phyloP scores from a whole-genome alignment of 2,113 vertebrate species.

The Psophia crepitans region DNA sequence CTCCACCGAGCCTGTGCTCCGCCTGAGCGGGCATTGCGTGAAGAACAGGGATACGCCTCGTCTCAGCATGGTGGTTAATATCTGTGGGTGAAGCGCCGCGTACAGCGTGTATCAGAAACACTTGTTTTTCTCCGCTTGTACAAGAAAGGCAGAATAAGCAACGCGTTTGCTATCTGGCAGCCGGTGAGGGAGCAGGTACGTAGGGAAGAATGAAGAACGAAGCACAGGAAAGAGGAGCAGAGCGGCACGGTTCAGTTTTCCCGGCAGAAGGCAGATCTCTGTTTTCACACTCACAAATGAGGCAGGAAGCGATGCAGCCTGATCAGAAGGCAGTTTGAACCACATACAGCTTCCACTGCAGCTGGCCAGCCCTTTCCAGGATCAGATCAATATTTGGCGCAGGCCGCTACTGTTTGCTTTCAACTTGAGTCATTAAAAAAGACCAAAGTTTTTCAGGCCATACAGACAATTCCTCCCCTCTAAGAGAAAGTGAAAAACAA shows the following conservation, averaged over 20 bases:
- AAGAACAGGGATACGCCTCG: neutral
- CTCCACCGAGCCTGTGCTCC: neutral
- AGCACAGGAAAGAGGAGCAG: neutral
- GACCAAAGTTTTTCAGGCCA: neutral
- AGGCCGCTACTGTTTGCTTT: neutral
- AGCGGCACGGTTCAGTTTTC: accelerated
- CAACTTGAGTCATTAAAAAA: neutral
- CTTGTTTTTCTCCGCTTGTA: neutral
- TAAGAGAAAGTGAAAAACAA: neutral
- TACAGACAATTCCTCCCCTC: neutral
- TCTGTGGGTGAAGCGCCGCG: neutral
- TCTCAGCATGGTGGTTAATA: neutral
- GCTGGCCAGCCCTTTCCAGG: neutral
- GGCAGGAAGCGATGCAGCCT: neutral
- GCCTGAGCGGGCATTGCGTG: neutral
- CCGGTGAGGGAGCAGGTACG: neutral
- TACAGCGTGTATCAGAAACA: neutral
- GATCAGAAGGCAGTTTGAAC: neutral
- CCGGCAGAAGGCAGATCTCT: neutral
- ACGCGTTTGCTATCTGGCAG: accelerated
- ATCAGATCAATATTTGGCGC: neutral
- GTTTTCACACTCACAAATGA: neutral
- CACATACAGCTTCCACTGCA: neutral
- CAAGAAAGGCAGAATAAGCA: neutral
- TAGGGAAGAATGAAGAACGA: neutral